Base-by-base conservation (phyloP, 2,113 vertebrate genomes). In the Scartelaos histophorus region DNA sequence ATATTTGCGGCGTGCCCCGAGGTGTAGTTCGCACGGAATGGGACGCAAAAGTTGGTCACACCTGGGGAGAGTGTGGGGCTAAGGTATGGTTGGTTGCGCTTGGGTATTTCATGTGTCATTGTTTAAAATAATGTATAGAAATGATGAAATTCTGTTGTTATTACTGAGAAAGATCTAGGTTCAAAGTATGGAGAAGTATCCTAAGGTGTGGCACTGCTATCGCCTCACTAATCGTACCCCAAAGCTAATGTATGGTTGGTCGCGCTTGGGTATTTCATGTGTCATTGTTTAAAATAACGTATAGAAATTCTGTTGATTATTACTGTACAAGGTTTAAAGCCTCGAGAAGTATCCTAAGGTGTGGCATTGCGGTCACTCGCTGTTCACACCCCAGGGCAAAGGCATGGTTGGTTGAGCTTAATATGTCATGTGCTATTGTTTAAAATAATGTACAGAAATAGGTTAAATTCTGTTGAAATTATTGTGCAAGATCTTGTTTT, bases 1-100 rank as follows among this genome's bases (percentile, higher is more conserved):
- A 29, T 74, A 81, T 83, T 76, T 81, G 74, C 69, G 79, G 73
- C 29, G 13, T 70, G 68, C 69, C 71, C 74, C 47, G 68, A 69
- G 73, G 76, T 71, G 5, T 15, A 22, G 49, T 47, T 68, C 62
- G 45, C 74, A 57, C 68, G 46, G 49, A 73, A 51, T 60, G 46
- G 57, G 65, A 61, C 69, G 49, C 69, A 73, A 61, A 61, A 70
- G 64, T 65, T 60, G 49, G 58, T 69, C 74, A 67, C 75, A 75
- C 75, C 68, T 66, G 67, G 76, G 15, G 34, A 25, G 56, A 58
- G 29, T 72, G 38, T 13, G 56, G 73, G 62, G 61, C 45, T 11
- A 51, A 51, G 47, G 47, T 17, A 51, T 7, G 47, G 15, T 15
- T 49, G 4, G 13, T 6, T 49, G 15, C 17, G 47, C 47, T 15